phyloP scores from a whole-genome alignment of 2,113 vertebrate genomes.

The Dipodomys spectabilis region DNA sequence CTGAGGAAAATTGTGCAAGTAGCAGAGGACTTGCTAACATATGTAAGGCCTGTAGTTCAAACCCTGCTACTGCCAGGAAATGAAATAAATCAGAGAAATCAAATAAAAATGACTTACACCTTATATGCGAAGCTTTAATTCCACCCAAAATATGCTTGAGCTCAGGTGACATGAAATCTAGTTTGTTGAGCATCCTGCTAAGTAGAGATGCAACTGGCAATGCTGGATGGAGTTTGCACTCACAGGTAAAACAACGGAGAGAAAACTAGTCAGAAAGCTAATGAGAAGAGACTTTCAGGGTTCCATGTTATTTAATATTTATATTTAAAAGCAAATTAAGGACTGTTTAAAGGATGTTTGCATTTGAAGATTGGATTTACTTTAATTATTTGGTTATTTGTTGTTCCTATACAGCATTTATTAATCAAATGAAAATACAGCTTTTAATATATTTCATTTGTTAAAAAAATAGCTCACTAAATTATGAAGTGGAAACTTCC shows the following conservation, averaged over 20 bases:
- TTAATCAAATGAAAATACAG: conserved; percentile 67
- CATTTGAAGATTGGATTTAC: conserved; percentile 65
- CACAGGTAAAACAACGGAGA: fast-evolving
- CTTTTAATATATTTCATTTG: conserved; percentile 68
- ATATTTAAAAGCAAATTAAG: conserved; percentile 71
- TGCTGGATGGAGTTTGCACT: fast-evolving
- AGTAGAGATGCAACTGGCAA: fast-evolving
- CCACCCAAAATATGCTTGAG: neutral
- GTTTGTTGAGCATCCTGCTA: neutral
- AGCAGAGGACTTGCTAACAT: no score
- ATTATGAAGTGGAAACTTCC: conserved; percentile 43
- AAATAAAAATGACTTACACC: neutral
- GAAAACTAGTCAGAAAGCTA: neutral
- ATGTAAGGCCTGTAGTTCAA: no score
- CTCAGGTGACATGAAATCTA: neutral
- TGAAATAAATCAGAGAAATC: neutral
- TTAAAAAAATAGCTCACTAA: conserved; percentile 36
- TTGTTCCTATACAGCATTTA: conserved; percentile 53
- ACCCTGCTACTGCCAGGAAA: no score
- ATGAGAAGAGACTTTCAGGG: neutral
- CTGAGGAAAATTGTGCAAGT: no score
- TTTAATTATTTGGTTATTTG: conserved; percentile 77
- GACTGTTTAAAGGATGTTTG: conserved; percentile 67
- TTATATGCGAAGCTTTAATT: neutral
- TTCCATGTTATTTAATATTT: conserved; percentile 18